Base-by-base conservation (phyloP, 2,113 vertebrate genomes). In the Glaucidium brasilianum region DNA sequence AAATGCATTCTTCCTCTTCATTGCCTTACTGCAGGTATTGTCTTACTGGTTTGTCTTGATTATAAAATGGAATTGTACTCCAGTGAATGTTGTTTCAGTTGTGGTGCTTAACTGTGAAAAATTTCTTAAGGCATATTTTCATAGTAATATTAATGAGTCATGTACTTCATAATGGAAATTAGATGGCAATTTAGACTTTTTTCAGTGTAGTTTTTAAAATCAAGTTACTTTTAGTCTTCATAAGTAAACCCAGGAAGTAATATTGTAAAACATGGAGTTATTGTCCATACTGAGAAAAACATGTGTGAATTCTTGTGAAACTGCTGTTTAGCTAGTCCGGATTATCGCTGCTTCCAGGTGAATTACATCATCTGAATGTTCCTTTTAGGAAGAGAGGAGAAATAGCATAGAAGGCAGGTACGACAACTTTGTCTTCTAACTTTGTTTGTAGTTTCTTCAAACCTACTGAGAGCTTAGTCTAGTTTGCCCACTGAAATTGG, bases 1-100 rank as follows among this genome's bases (percentile, higher is more conserved):
- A 95, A 99, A 99, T 92, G 99, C 99, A 97, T 99, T 99, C 98
- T 99, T 99, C 98, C 99, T 99, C 95, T 99, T 99, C 98, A 99
- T 99, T 98, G 99, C 99, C 97, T 99, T 99, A 98, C 98, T 99
- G 98, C 99, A 99, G 99, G 99, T 99, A 99, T 88, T 62, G 13
- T 71, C 88, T 62, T 75, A 34, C 15, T 91, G 34, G 13, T 73
- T 94, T 71, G 11, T 6, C 13, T 83, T 69, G 23, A 4, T 52
- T 62, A 29, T 47, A 35, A 88, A 59, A 63, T 64, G 5, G 23
- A 74, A 50, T 32, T 10, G 23, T 68, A 50, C 43, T 41, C 52
- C 19, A 39, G 34, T n/a, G 34, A 3, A 53, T 77, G 8, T 52
- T 81, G 20, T 47, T 85, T 79, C 2, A 34, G 63, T 87, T 72